Conservation (phyloP, 2,888 invertebrate species). For the Luperina testacea region DNA sequence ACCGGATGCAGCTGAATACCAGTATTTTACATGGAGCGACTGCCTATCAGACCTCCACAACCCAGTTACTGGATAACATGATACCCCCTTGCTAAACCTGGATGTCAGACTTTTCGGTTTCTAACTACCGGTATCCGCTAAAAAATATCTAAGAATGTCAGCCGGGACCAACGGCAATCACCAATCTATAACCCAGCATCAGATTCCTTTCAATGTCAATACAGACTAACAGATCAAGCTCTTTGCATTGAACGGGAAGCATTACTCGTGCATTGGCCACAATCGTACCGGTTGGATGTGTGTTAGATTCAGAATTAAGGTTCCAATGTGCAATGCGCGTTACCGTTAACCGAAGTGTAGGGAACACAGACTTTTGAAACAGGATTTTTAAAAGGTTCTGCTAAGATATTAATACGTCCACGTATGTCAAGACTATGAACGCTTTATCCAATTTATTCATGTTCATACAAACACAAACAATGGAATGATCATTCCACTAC, state of each 20-base stretch:
- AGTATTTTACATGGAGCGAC: not conserved
- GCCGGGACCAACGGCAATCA: not conserved
- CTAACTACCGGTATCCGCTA: no score
- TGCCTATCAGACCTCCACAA: not conserved
- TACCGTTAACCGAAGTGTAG: conserved; percentile 22
- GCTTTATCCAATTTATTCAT: not conserved
- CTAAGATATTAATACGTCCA: no score
- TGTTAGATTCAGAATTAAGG: conserved; percentile 48
- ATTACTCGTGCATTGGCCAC: conserved; percentile 5
- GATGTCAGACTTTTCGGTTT: not conserved
- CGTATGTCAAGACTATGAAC: not conserved
- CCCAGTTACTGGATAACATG: not conserved
- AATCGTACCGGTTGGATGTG: conserved; percentile 43
- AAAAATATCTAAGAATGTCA: not conserved
- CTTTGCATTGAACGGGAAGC: conserved; percentile 1
- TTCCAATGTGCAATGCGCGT: conserved; percentile 2
- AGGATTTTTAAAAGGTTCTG: not conserved
- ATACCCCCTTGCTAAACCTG: not conserved
- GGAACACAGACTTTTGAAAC: not conserved
- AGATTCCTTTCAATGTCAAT: conserved; percentile 3
- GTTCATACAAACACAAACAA: not conserved
- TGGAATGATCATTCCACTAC: not conserved
- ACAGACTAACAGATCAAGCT: conserved; percentile 6
- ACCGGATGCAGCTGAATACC: not conserved
- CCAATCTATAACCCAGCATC: not conserved